Evolutionary conservation across 2,888 invertebrate genomes (phyloP), one percentile per base, ranked within the genome.

Genomic region (Heteromurus nitidus): DNA sequence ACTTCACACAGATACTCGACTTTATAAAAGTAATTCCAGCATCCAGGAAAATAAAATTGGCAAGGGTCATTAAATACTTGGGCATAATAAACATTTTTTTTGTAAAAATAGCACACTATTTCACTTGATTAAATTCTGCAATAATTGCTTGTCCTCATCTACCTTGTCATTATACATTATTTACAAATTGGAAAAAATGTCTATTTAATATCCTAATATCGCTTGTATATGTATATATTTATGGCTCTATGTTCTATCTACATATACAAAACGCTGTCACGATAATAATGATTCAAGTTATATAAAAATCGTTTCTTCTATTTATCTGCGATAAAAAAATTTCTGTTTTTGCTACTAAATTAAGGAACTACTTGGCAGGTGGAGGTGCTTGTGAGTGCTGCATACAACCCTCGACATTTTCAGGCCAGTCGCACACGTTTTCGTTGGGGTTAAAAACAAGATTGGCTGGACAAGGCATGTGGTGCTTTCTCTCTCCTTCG

Each of bases 341-440:
- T n/a, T n/a, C n/a, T 55, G 3, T 13, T 26, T 69, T 31, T 64
- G 53, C 47, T 62, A 50, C 20, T 67, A 26, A 26, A 62, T 79
- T 75, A 26, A n/a, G 47, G n/a, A 47, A 24, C 55, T 55, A 67
- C 60, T 68, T 75, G 26, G 84, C 70, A n/a, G 83, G 68, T 22
- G 85, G 83, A 30, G 83, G 80, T 44, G 85, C 58, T 73, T 80
- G 77, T 24, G 85, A 77, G 74, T 74, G 77, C 7, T 80, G 80
- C 88, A 92, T 91, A 88, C 97, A 97, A 22, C 95, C 95, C 89
- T 95, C 96, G 0, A 97, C 97, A 88, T 96, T 97, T 88, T 96
- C 96, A 0, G 96, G 96, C 97, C 97, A 97, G 90, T 97, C 97
- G 89, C 97, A 97, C 11, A 97, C 75, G 42, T 96, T 96, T 88